Evolutionary conservation across 2,113 vertebrate genomes (phyloP), one percentile per base, ranked within the genome.

Genomic region (Deroptyus accipitrinus): DNA sequence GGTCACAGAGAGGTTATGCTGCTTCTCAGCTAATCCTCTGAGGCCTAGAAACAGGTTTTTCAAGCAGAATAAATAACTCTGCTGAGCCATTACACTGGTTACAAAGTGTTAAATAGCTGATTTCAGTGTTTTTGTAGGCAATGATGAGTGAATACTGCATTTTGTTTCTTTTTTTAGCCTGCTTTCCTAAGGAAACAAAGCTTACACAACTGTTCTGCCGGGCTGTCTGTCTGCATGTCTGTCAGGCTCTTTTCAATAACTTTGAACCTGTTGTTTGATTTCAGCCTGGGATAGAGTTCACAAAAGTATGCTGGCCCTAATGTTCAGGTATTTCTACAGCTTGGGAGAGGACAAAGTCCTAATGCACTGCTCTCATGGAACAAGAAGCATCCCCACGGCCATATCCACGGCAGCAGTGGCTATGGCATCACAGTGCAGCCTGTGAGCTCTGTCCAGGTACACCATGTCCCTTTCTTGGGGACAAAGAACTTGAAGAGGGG

Each of bases 1-100:
- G 93, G 94, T 96, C 92, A 96, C 61, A 46, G 39, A 86, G 57
- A 95, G 95, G 90, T 96, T 96, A 95, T 82, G 31, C 88, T 93
- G 83, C 88, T 93, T 94, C 92, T 96, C 88, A 64, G 35, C 86
- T 96, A 96, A 96, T 96, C 92, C 96, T 96, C 90, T 82, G 92
- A 94, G 96, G 94, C 95, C 96, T 93, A 86, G 94, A 94, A 97
- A 97, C 96, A 97, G 96, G 96, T 97, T 97, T 96, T 96, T 92
- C 96, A 86, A 93, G 96, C 88, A 96, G 92, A 96, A 95, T 96
- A 96, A 96, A 96, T 97, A 96, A 96, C 95, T 94, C 88, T 95
- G 92, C 80, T 96, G 95, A 94, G 95, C 94, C 77, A 96, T 91
- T 94, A 79, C 1, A 1, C 90, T 86, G 20, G 15, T 92, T 94